Conservation (phyloP, 1,140 invertebrate genomes). For the Tribolium castaneum region DNA sequence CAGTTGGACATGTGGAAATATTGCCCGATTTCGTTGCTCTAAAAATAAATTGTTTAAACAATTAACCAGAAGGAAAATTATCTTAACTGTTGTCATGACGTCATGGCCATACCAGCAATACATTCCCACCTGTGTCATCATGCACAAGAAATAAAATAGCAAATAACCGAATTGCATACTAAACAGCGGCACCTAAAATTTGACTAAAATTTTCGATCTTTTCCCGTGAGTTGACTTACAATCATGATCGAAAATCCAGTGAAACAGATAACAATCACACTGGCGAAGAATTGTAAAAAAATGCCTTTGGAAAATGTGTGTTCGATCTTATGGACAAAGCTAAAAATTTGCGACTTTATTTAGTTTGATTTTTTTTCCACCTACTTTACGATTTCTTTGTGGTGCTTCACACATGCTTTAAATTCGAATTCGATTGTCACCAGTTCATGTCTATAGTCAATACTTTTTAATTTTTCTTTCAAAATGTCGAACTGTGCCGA, state of each 20-base stretch:
- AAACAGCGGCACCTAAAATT: neutral
- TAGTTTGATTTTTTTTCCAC: neutral
- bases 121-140: conserved; percentile 50
- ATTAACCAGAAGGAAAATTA: neutral
- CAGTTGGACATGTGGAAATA: conserved; percentile 41
- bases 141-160: conserved; percentile 42
- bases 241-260: conserved; percentile 55
- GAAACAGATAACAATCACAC: conserved; percentile 52
- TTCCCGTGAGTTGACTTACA: conserved; percentile 25
- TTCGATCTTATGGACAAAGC: conserved; percentile 51
- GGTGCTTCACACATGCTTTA: conserved; percentile 43
- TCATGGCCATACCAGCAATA: conserved; percentile 54
- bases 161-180: conserved; percentile 48
- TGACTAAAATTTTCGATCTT: neutral
- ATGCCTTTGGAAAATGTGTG: conserved; percentile 51
- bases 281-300: conserved; percentile 54
- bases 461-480: conserved; percentile 43
- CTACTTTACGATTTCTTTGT: conserved; percentile 45
- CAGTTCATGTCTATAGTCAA: neutral
- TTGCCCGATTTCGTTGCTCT: conserved; percentile 46
- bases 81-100: conserved; percentile 44
- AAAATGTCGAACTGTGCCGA: conserved; percentile 48
- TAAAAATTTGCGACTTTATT: conserved; percentile 31
- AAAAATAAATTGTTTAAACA: conserved; percentile 20
- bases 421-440: conserved; percentile 4